These are phyloP conservation scores for Thalpophila matura DNA, from an alignment of 2,888 invertebrate genomes.

Conservation along the genomic window DNA sequence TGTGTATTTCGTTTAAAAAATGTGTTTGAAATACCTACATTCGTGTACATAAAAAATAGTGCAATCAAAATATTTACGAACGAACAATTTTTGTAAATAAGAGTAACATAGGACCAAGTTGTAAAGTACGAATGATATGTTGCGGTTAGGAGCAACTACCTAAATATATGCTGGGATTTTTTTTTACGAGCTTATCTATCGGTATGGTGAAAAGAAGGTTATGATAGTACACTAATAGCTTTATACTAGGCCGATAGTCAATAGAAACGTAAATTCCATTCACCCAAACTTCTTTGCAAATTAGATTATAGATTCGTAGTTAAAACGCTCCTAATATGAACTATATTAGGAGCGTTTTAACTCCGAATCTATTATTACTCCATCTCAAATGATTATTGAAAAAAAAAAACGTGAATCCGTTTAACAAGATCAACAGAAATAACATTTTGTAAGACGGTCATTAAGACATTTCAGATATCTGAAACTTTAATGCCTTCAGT, in stretches of 20 bases:
- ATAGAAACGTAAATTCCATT: too few species aligned
- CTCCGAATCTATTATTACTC: too few species aligned
- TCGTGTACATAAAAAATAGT: background rate
- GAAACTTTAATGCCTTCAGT: slow-evolving; percentile 13
- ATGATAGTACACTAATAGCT: slow-evolving; percentile 28
- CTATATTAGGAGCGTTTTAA: too few species aligned
- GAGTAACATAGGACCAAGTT: slow-evolving; percentile 6
- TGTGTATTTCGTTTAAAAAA: slow-evolving; percentile 20
- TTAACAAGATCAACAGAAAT: slow-evolving; percentile 4
- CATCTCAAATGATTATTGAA: background rate
- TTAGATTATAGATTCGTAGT: too few species aligned
- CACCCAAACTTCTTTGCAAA: too few species aligned
- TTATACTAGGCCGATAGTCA: slow-evolving; percentile 11
- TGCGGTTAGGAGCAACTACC: slow-evolving; percentile 11
- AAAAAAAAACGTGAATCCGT: background rate
- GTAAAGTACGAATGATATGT: slow-evolving; percentile 14
- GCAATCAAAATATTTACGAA: background rate
- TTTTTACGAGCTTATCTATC: slow-evolving; percentile 1
- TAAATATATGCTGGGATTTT: slow-evolving; percentile 6
- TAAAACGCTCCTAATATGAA: too few species aligned
- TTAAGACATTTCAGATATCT: slow-evolving; percentile 24
- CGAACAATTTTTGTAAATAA: slow-evolving; percentile 12
- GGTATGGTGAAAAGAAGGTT: background rate
- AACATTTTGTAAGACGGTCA: slow-evolving; percentile 1
- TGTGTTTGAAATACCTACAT: background rate